Evolutionary conservation across 2,113 vertebrate species (phyloP).

Genomic region (Apteryx mantelli): DNA sequence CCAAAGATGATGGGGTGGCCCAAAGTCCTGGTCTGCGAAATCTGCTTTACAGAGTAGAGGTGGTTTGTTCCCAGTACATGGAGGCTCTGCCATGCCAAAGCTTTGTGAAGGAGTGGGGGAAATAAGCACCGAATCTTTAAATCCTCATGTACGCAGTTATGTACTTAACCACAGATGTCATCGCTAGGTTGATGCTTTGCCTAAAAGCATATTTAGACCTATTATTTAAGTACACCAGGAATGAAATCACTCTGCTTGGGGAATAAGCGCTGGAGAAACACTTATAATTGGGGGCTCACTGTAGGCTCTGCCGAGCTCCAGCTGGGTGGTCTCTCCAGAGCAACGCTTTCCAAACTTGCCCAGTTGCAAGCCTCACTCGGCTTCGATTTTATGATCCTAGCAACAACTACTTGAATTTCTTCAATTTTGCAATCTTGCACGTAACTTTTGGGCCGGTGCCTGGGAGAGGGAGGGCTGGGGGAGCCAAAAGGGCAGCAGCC

Average conservation of each 20-base stretch:
- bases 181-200: constrained; percentile 39
- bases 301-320: neutral
- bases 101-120: neutral
- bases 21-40: neutral
- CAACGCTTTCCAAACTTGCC: neutral
- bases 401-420: neutral
- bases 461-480: neutral
- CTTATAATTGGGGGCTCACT: neutral
- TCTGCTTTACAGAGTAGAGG: neutral
- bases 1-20: neutral
- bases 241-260: constrained; percentile 17
- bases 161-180: constrained; percentile 47
- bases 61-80: fast-evolving
- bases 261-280: constrained; percentile 28
- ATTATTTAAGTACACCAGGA: constrained; percentile 29
- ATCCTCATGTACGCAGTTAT: neutral
- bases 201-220: constrained; percentile 25
- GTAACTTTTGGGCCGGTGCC: neutral
- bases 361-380: neutral
- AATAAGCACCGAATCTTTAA: neutral
- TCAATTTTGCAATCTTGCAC: neutral
- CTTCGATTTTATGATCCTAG: neutral
- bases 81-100: neutral
- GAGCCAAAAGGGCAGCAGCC: neutral
- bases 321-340: constrained; percentile 38